phyloP scores from a whole-genome alignment of 2,797 vertebrate genomes.

The Hipposideros larvatus region DNA sequence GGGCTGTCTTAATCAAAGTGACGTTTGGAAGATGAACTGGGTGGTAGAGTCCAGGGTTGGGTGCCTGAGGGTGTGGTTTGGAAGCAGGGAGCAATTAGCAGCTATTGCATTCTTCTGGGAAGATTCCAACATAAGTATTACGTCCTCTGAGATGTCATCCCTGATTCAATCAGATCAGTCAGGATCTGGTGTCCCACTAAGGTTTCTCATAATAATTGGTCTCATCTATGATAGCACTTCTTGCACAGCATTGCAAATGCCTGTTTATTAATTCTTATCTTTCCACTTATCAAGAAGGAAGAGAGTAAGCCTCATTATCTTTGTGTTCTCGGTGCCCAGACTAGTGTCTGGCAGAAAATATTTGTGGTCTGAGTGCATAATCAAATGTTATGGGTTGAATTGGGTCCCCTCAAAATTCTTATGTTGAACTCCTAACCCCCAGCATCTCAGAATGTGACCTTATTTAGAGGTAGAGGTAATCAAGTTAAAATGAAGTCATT shows the following conservation, averaged over 20 bases:
- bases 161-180: background rate
- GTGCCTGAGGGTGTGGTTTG: constrained; percentile 53
- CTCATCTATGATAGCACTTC: background rate
- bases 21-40: constrained; percentile 42
- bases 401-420: background rate
- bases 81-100: constrained; percentile 19
- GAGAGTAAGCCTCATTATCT: background rate
- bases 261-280: constrained; percentile 42
- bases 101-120: background rate
- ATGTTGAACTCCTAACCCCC: background rate
- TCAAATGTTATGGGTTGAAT: background rate
- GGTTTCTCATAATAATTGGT: background rate
- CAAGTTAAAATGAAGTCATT: background rate
- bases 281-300: background rate
- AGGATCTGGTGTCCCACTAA: background rate
- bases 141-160: background rate
- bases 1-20: constrained; percentile 38
- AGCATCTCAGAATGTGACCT: background rate
- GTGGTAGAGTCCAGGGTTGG: constrained; percentile 22
- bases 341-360: background rate
- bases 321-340: background rate
- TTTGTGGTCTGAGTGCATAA: background rate
- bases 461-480: background rate
- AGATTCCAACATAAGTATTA: background rate
- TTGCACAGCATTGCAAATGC: background rate